These are phyloP conservation scores for Parnassius glacialis DNA, from an alignment of 2,888 invertebrate species.

Conservation along the genomic window DNA sequence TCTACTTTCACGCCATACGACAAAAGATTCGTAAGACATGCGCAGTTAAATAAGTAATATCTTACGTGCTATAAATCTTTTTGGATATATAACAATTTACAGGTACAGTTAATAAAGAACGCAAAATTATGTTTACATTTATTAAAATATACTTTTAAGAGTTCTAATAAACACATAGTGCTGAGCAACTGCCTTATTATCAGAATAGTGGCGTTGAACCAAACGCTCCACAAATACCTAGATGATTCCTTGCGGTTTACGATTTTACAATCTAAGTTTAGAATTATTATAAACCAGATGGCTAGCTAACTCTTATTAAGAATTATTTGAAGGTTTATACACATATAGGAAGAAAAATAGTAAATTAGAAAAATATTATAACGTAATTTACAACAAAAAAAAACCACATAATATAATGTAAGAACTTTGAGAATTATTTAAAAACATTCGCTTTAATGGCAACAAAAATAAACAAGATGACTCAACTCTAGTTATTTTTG, in stretches of 20 bases:
- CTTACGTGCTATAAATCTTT: conserved; percentile 39
- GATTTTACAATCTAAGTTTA: conserved; percentile 80
- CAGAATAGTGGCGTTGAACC: conserved; percentile 40
- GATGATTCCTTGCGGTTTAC: conserved; percentile 62
- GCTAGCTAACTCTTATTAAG: conserved; percentile 70
- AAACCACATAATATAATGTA: conserved; percentile 1
- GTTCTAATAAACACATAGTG: not conserved
- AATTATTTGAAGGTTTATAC: conserved; percentile 61
- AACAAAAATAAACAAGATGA: conserved; percentile 27
- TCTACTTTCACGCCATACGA: not conserved
- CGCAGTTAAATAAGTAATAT: conserved; percentile 52
- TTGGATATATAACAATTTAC: not conserved
- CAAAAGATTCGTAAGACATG: conserved; percentile 48
- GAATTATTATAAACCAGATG: conserved; percentile 79
- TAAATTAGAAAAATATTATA: conserved; percentile 9
- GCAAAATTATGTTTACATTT: not conserved
- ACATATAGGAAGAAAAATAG: conserved; percentile 19
- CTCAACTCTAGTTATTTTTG: too few species aligned
- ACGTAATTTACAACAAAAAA: not conserved
- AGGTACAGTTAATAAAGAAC: not conserved
- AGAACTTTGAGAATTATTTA: not conserved
- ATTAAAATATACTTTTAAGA: not conserved
- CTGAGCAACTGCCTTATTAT: conserved; percentile 20
- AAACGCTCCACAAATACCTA: conserved; percentile 58
- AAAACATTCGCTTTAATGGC: conserved; percentile 39